Evolutionary conservation across 92 coral and sea anemone genomes (phyloP), one percentile per base, ranked within the genome.

Genomic region (Siderastrea siderea): DNA sequence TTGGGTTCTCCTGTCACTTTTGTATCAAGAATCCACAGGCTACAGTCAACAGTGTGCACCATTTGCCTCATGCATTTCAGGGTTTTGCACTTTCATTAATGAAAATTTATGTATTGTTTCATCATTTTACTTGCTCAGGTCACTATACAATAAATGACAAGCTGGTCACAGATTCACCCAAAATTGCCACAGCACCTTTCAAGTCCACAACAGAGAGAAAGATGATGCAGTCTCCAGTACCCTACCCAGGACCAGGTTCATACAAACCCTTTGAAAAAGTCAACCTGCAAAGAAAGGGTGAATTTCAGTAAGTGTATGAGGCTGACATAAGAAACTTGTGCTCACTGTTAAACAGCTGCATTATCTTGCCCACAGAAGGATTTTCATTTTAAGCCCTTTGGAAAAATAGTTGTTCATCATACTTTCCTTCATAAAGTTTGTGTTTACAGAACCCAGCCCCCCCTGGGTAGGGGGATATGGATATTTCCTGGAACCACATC

Each of bases 241-340:
- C 98, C 6, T 85, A 86, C 73, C 99, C 99, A 73, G 99, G 99
- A 3, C 99, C 99, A 9, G 99, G 95, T n/a, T 78, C 99, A 47
- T 97, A 97, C 72, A 88, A 91, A 47, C 96, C 98, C 43, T 91
- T 76, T 82, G 68, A 82, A 64, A 80, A 57, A 3, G 83, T 78
- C 55, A 89, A 92, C 64, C 79, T 50, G 46, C 38, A 68, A 3
- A 14, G 77, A 71, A 86, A 83, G 15, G 5, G 50, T 60, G 98
- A 96, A 71, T 95, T 91, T 79, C 87, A 90, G 98, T 95, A 82
- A 93, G 98, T 57, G 82, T 68, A 57, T 2, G 1, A 15, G 5
- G 17, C 19, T 12, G 5, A 5, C 3, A 50, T 16, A 50, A n/a
- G 15, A 26, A 1, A 13, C 1, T 58, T 49, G 16, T 14, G 7